These are phyloP conservation scores for Drosophila siamana DNA, from an alignment of 2,888 invertebrate species.

Conservation along the genomic window DNA sequence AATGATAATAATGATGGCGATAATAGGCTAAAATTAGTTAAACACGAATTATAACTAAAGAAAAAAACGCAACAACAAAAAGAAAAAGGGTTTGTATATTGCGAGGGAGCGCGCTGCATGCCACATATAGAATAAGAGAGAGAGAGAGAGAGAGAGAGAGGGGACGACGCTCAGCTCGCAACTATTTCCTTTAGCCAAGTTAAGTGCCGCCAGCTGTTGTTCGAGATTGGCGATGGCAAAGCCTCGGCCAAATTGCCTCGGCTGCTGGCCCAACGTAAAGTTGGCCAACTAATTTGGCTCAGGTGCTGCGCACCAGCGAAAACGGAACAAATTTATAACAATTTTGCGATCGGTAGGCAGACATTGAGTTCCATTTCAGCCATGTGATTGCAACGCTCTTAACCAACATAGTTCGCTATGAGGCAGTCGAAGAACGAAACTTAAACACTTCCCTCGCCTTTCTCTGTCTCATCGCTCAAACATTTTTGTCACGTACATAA, in stretches of 20 bases:
- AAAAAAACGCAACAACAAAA: too few relatives aligned
- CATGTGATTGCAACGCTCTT: slow-evolving; percentile 57
- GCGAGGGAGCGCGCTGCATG: slow-evolving; percentile 52
- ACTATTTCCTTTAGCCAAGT: slow-evolving; percentile 56
- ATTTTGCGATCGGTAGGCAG: slow-evolving; percentile 59
- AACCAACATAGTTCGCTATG: neutral
- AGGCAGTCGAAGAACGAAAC: too few relatives aligned
- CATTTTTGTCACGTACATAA: slow-evolving; percentile 69
- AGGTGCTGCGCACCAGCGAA: slow-evolving; percentile 68
- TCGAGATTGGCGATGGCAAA: slow-evolving; percentile 52
- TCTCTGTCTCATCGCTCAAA: slow-evolving; percentile 31
- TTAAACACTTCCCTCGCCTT: slow-evolving; percentile 1
- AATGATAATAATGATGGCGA: slow-evolving; percentile 82
- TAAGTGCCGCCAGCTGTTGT: slow-evolving; percentile 77
- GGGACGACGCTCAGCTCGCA: slow-evolving; percentile 48
- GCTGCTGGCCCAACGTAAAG: slow-evolving; percentile 47
- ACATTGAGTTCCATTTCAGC: slow-evolving; percentile 41
- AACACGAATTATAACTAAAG: slow-evolving; percentile 76
- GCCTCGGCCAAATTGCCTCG: slow-evolving; percentile 62
- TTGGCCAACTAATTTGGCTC: slow-evolving; percentile 78
- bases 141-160: slow-evolving; percentile 29
- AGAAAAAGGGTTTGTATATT: slow-evolving; percentile 58
- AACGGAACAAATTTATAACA: slow-evolving; percentile 75
- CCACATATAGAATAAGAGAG: slow-evolving; percentile 7
- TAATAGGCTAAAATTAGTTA: slow-evolving; percentile 81